These are phyloP conservation scores for Macrophya annulata DNA, from an alignment of 2,888 invertebrate genomes.

Conservation along the genomic window DNA sequence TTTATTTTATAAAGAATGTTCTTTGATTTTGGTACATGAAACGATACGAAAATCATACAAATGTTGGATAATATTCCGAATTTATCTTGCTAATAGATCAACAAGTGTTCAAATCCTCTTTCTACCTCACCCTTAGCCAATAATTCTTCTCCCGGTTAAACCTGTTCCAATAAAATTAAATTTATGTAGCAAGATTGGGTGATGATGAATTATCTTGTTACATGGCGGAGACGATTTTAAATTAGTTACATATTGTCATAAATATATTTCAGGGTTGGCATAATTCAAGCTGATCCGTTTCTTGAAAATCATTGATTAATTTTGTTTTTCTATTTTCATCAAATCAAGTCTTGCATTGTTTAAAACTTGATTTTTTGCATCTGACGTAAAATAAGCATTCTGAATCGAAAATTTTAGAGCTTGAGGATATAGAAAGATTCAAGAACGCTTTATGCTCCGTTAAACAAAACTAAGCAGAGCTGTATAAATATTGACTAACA, in stretches of 20 bases:
- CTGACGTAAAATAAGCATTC: not conserved
- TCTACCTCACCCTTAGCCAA: conserved; percentile 93
- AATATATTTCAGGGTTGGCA: not conserved
- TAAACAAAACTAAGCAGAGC: not conserved
- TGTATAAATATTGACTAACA: not conserved
- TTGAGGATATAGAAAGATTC: too few species aligned
- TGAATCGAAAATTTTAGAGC: not conserved
- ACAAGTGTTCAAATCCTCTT: conserved; percentile 81
- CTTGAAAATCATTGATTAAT: not conserved
- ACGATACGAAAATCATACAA: too few species aligned
- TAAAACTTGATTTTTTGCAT: not conserved
- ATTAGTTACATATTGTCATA: not conserved
- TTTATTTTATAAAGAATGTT: not conserved
- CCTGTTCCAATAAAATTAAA: conserved; percentile 79
- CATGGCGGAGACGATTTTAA: not conserved
- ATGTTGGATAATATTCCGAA: too few species aligned
- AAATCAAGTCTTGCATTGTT: too few species aligned
- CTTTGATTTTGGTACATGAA: too few species aligned
- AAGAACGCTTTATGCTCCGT: not conserved
- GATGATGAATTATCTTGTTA: not conserved
- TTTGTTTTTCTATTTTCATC: not conserved
- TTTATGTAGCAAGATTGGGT: not conserved
- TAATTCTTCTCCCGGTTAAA: conserved; percentile 96
- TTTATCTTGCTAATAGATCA: too few species aligned
- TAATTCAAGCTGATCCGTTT: not conserved